Percentiles rank a stretch among this genome's conserved stretches.
Evolutionary conservation across 2,113 vertebrate species (phyloP).

Genomic region (Leptobrachium ailaonicum): DNA sequence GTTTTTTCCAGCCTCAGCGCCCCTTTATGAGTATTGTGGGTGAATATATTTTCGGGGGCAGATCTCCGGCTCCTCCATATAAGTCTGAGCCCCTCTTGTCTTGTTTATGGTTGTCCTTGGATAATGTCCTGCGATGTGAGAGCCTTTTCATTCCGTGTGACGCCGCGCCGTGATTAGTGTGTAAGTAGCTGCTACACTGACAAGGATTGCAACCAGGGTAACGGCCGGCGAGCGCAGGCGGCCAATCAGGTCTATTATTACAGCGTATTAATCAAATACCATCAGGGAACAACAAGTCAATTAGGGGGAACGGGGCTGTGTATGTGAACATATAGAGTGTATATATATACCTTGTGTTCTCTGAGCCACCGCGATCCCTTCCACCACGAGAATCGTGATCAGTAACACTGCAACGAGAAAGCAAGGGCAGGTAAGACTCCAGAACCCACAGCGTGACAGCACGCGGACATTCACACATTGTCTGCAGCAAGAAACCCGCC

Average conservation of each 20-base stretch:
- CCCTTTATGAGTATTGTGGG: no score
- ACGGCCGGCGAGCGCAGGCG: background rate
- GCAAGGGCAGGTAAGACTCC: slow-evolving; percentile 22
- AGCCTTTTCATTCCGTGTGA: no score
- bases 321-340: background rate
- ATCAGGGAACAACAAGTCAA: background rate
- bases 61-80: no score
- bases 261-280: background rate
- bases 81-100: no score
- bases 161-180: no score
- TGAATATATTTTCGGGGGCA: no score
- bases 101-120: no score
- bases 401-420: slow-evolving; percentile 80
- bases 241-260: slow-evolving; percentile 5
- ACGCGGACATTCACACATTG: no score
- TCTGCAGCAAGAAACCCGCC: no score
- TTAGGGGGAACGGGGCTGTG: background rate
- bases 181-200: no score
- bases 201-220: slow-evolving; percentile 3
- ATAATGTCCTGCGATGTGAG: no score
- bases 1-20: no score
- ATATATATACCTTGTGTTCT: slow-evolving; percentile 83
- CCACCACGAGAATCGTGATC: slow-evolving; percentile 88
- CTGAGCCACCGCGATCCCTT: slow-evolving; percentile 91
- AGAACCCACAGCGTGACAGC: background rate